A percentile compares a stretch with the other conserved stretches of the same genome.
These are phyloP conservation scores for Sminthurides aquaticus DNA, from an alignment of 2,888 invertebrate genomes.

Conservation along the genomic window DNA sequence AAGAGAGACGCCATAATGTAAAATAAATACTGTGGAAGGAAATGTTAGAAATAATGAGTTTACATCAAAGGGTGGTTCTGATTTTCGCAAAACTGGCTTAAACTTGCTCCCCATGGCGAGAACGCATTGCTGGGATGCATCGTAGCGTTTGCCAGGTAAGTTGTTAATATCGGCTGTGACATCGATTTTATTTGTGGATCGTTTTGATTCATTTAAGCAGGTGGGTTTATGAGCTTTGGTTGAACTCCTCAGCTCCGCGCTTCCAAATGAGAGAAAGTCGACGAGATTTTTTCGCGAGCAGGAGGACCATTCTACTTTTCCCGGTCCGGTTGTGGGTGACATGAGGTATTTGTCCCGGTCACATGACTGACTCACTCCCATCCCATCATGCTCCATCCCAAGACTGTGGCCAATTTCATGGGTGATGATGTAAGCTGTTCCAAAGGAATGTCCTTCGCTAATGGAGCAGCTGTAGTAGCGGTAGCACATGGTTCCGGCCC, in stretches of 20 bases:
- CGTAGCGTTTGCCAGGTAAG: conserved; percentile 46
- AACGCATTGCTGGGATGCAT: conserved; percentile 45
- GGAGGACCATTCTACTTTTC: conserved; percentile 47
- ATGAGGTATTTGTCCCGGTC: conserved; percentile 42
- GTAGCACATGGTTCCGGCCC: conserved; percentile 48
- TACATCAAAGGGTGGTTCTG: conserved; percentile 45
- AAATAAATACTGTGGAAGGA: no score
- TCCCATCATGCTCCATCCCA: conserved; percentile 48
- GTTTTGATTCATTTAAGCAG: conserved; percentile 17
- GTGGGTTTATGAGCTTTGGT: conserved; percentile 20
- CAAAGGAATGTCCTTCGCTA: conserved; percentile 47
- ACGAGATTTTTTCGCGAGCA: conserved; percentile 46
- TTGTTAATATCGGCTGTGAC: conserved; percentile 26
- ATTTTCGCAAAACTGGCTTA: conserved; percentile 44
- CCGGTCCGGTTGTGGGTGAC: conserved; percentile 46
- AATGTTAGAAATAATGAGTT: no score
- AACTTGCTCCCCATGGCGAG: conserved; percentile 44
- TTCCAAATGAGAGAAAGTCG: conserved; percentile 44
- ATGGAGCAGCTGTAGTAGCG: conserved; percentile 46
- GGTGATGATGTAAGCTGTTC: conserved; percentile 47
- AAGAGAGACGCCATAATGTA: no score
- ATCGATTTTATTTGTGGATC: conserved; percentile 23
- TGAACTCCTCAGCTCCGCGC: conserved; percentile 25
- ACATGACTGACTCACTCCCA: conserved; percentile 44
- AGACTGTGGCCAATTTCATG: conserved; percentile 48